phyloP scores from a whole-genome alignment of 2,888 invertebrate genomes.

The Mimumesa dahlbomi region DNA sequence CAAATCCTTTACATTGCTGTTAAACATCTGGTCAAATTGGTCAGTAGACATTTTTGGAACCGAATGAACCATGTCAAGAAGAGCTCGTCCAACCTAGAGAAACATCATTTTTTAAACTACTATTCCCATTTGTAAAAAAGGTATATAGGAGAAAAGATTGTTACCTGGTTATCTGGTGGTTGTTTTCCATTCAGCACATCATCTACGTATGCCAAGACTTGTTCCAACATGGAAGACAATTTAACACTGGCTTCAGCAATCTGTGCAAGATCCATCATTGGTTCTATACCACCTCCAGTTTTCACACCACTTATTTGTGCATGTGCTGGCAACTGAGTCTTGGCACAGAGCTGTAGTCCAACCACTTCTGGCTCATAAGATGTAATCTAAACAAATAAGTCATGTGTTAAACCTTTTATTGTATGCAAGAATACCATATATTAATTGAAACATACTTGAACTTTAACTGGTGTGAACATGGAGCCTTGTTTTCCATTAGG shows the following conservation, averaged over 20 bases:
- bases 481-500: slow-evolving; percentile 96
- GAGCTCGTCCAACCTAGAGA: slow-evolving; percentile 87
- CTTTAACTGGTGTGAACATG: slow-evolving; percentile 97
- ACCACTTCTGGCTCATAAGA: slow-evolving; percentile 96
- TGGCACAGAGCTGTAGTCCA: slow-evolving; percentile 90
- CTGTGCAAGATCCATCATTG: slow-evolving; percentile 88
- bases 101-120: not conserved
- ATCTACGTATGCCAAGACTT: slow-evolving; percentile 93
- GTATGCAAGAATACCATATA: not conserved
- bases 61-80: slow-evolving; percentile 94
- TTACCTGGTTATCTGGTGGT: slow-evolving; percentile 87
- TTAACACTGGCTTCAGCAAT: slow-evolving; percentile 92
- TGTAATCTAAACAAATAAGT: slow-evolving; percentile 81
- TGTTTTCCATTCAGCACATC: slow-evolving; percentile 92
- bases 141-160: not conserved
- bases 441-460: slow-evolving; percentile 81
- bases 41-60: slow-evolving; percentile 95
- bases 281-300: slow-evolving; percentile 84
- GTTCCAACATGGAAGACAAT: slow-evolving; percentile 88
- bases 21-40: slow-evolving; percentile 96
- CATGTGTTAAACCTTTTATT: not conserved
- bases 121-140: not conserved
- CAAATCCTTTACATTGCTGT: slow-evolving; percentile 97
- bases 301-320: slow-evolving; percentile 79
- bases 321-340: slow-evolving; percentile 83